These are phyloP conservation scores for Polyploca ridens DNA, from an alignment of 2,888 invertebrate genomes.

Conservation along the genomic window DNA sequence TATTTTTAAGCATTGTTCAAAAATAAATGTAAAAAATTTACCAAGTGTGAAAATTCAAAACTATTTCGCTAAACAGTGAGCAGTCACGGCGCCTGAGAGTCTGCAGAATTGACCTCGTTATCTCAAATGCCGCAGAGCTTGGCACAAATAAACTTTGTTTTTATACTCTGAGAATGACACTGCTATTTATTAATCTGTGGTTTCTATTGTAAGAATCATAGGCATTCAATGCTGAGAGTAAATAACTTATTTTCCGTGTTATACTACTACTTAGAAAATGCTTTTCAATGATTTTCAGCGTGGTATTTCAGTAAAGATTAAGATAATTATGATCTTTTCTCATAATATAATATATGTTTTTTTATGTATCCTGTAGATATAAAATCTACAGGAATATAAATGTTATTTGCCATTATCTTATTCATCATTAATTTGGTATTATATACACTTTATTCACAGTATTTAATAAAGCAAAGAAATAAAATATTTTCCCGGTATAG, in stretches of 20 bases:
- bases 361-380: too few species aligned
- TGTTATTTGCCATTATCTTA: too few species aligned
- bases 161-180: conserved; percentile 4
- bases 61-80: not conserved
- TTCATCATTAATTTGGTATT: too few species aligned
- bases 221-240: not conserved
- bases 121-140: conserved; percentile 53
- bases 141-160: conserved; percentile 23
- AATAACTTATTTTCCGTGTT: not conserved
- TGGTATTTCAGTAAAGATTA: too few species aligned
- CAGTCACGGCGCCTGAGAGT: conserved; percentile 47
- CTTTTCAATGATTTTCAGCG: not conserved
- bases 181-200: not conserved
- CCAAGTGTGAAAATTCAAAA: not conserved
- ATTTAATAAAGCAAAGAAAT: too few species aligned
- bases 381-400: too few species aligned
- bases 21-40: not conserved
- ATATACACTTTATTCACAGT: too few species aligned
- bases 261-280: not conserved
- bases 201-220: not conserved
- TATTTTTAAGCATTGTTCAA: not conserved
- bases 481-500: too few species aligned
- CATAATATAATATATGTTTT: too few species aligned
- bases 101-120: conserved; percentile 67
- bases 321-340: too few species aligned